Percentiles rank a stretch among this genome's conserved stretches.
Evolutionary conservation across 2,113 vertebrate species (phyloP).

Genomic region (Anas platyrhynchos): DNA sequence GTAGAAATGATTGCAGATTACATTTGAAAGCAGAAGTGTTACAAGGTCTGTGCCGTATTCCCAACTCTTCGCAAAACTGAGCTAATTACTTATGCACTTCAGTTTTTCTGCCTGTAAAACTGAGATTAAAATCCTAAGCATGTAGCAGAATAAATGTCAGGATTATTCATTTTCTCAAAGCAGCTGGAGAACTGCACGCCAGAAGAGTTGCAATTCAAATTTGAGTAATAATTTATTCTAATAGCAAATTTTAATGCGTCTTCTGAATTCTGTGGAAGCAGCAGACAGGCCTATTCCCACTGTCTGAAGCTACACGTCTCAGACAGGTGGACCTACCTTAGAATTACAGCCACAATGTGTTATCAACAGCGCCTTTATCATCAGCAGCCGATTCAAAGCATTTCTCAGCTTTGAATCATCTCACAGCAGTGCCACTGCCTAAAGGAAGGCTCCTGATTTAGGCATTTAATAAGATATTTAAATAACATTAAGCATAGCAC

Average conservation of each 20-base stretch:
- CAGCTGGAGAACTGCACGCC: not conserved
- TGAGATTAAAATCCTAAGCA: conserved; percentile 16
- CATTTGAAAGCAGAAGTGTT: not conserved
- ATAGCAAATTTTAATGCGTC: not conserved
- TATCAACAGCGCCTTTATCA: not conserved
- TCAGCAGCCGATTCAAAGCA: not conserved
- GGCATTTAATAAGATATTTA: not conserved
- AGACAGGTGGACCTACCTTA: not conserved
- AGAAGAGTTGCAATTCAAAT: not conserved
- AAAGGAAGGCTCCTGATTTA: not conserved
- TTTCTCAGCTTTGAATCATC: not conserved
- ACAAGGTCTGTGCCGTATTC: not conserved
- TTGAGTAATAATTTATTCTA: not conserved
- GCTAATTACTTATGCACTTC: not conserved
- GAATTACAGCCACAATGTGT: not conserved
- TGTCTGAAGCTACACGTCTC: not conserved
- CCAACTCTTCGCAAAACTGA: not conserved
- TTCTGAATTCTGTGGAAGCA: not conserved
- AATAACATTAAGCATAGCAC: not conserved
- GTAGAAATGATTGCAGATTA: not conserved
- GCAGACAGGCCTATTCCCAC: not conserved
- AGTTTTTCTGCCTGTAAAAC: not conserved
- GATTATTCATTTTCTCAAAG: not conserved
- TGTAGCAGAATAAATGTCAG: not conserved
- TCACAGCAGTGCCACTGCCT: not conserved